Evolutionary conservation across 2,113 vertebrate genomes (phyloP), one percentile per base, ranked within the genome.

Genomic region (Pardalotus punctatus): DNA sequence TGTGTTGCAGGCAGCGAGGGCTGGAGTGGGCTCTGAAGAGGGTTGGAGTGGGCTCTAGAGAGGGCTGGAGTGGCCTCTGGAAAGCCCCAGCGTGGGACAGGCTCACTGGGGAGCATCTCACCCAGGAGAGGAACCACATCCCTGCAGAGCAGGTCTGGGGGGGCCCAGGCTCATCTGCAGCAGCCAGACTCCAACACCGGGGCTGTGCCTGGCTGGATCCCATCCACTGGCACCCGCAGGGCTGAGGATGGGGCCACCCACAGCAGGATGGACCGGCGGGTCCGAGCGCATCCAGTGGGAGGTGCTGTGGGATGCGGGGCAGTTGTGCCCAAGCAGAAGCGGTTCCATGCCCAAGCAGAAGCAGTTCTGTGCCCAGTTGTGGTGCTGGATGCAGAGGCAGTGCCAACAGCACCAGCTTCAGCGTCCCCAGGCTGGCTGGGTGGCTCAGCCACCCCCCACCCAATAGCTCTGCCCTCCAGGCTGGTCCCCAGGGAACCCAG

Each of bases 191-290:
- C 28, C 8, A 4, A 15, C 14, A 11, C 15, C 1, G 0, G n/a
- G 54, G 67, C 50, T 42, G 45, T 45, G 56, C 35, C 29, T 2
- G 7, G 43, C 21, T 1, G 0, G 21, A 24, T 48, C 25, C 60
- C 45, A 16, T 9, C 51, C 1, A 0, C n/a, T 6, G 22, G 18
- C n/a, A 29, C 29, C n/a, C 0, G 0, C 2, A 1, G 70, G 60
- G 45, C 21, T 42, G 58, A 48, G 40, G 27, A 28, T 0, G 0
- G 54, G 1, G 9, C 36, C 43, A 9, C 60, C 45, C 12, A 5
- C 2, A 3, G 22, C 43, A 19, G 24, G 53, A 58, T 43, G 35
- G 64, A 29, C 4, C 2, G 0, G 12, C 0, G 0, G 31, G 9
- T 11, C 33, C 1, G 2, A 40, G 65, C 57, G 22, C 62, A 25